Evolutionary conservation across 2,888 invertebrate species (phyloP).

Genomic region (Nomada goodeniana): DNA sequence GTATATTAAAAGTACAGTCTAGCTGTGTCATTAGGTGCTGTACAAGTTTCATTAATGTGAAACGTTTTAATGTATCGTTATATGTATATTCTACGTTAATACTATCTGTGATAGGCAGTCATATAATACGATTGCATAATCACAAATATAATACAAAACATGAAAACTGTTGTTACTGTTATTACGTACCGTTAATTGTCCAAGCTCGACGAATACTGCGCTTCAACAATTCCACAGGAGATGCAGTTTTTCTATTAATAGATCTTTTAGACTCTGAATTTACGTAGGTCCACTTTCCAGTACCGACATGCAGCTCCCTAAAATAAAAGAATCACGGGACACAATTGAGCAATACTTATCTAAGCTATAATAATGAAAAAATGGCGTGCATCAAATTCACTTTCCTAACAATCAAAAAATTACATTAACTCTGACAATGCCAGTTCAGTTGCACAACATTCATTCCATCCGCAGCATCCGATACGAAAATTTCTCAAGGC

Average conservation of each 20-base stretch:
- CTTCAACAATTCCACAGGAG: slow-evolving; percentile 88
- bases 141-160: no score
- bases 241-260: slow-evolving; percentile 85
- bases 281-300: slow-evolving; percentile 90
- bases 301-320: slow-evolving; percentile 89
- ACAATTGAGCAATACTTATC: background rate
- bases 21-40: background rate
- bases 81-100: background rate
- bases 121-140: no score
- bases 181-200: slow-evolving; percentile 88
- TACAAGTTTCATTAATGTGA: no score
- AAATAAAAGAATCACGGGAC: slow-evolving; percentile 78
- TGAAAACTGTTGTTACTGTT: background rate
- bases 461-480: no score
- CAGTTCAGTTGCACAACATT: no score
- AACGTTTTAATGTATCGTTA: background rate
- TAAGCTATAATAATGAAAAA: background rate
- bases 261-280: slow-evolving; percentile 86
- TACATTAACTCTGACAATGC: background rate
- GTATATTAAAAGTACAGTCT: no score
- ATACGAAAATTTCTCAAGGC: no score
- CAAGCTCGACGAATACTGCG: slow-evolving; percentile 89
- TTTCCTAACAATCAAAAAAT: background rate
- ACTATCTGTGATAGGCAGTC: background rate
- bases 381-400: background rate